Conservation (phyloP, 2,888 invertebrate genomes). For the Yponomeuta sedellus region DNA sequence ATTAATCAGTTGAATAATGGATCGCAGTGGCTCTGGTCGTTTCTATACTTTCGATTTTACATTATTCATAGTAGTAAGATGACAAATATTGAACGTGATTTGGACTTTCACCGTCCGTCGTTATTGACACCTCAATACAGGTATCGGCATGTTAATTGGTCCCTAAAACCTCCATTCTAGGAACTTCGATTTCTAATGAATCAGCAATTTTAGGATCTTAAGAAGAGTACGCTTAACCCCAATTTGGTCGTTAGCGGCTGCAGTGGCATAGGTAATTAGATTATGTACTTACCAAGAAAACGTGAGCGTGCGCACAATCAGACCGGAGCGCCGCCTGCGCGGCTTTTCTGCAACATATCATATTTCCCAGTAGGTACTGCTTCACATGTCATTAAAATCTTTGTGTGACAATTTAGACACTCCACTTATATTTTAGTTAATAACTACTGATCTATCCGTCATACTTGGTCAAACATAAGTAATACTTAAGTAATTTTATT, state of each 20-base stretch:
- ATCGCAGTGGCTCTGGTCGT: conserved; percentile 17
- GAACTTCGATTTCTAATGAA: not conserved
- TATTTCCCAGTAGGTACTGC: conserved; percentile 9
- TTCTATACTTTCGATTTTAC: conserved; percentile 41
- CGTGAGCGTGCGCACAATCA: conserved; percentile 12
- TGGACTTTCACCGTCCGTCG: not conserved
- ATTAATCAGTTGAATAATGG: conserved; percentile 23
- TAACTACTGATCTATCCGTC: not conserved
- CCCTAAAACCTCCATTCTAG: not conserved
- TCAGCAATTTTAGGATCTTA: not conserved
- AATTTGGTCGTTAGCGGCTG: conserved; percentile 2
- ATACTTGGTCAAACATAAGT: not conserved
- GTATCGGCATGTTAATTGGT: not conserved
- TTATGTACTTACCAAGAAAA: not conserved
- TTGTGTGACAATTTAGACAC: conserved; percentile 3
- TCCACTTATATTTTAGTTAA: not conserved
- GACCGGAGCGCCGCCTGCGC: conserved; percentile 11
- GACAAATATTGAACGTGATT: conserved; percentile 5
- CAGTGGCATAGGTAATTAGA: conserved; percentile 4
- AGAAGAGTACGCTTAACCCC: not conserved
- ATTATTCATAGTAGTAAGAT: conserved; percentile 28
- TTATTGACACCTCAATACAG: not conserved
- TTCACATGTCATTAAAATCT: conserved; percentile 10
- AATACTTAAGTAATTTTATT: too few relatives aligned
- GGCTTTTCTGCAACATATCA: conserved; percentile 5